phyloP scores from a whole-genome alignment of 2,888 invertebrate species.

The Hydroisotoma schaefferi region DNA sequence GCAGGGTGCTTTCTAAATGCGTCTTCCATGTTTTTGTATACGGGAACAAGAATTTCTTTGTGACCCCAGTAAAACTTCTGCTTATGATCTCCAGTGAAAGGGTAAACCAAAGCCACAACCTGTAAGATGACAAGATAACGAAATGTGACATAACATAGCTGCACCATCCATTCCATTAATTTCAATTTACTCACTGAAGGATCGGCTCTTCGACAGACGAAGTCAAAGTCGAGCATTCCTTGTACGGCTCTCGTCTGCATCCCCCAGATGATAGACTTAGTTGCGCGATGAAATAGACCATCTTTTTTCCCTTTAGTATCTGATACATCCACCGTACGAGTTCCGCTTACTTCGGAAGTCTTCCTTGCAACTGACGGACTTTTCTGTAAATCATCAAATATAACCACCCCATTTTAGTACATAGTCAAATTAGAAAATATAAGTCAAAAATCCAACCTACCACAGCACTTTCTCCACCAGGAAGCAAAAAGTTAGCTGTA shows the following conservation, averaged over 20 bases:
- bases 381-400: conserved; percentile 28
- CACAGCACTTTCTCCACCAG: conserved; percentile 64
- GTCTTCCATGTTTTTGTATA: conserved; percentile 95
- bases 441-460: conserved; percentile 43
- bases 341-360: conserved; percentile 36
- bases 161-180: neutral
- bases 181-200: conserved; percentile 62
- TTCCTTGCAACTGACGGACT: conserved; percentile 44
- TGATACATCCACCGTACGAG: conserved; percentile 48
- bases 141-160: conserved; percentile 1
- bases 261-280: conserved; percentile 96
- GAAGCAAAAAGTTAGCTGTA: conserved; percentile 84
- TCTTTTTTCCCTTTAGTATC: conserved; percentile 49
- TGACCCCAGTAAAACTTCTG: conserved; percentile 99
- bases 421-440: conserved; percentile 3
- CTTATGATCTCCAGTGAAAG: conserved; percentile 97
- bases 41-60: conserved; percentile 87
- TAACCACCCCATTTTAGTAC: neutral
- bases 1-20: conserved; percentile 93
- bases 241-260: conserved; percentile 95
- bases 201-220: conserved; percentile 80
- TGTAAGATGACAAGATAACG: conserved; percentile 8
- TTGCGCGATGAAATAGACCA: conserved; percentile 69
- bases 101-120: conserved; percentile 93
- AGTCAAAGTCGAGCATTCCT: conserved; percentile 95